Percentiles rank a stretch among this genome's conserved stretches.
These are phyloP conservation scores for Drosophila ezoana DNA, from an alignment of 2,888 invertebrate genomes.

Conservation along the genomic window DNA sequence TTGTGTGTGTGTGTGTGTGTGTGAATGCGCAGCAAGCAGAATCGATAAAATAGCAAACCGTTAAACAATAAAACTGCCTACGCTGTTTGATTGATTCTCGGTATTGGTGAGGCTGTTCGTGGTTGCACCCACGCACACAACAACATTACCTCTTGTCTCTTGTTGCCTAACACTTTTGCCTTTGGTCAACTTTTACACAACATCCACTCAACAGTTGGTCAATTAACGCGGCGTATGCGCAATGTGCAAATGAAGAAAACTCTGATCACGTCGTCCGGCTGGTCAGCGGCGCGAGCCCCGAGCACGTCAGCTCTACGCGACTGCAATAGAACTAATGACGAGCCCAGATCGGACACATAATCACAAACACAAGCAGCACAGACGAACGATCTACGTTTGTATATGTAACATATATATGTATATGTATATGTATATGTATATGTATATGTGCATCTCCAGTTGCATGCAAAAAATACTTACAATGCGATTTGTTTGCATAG, in stretches of 20 bases:
- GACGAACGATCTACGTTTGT: slow-evolving; percentile 2
- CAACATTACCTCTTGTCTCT: slow-evolving; percentile 18
- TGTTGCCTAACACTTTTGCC: slow-evolving; percentile 60
- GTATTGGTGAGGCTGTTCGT: not conserved
- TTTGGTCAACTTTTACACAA: slow-evolving; percentile 43
- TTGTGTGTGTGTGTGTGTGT: slow-evolving; percentile 13
- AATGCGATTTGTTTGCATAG: slow-evolving; percentile 13
- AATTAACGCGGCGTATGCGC: slow-evolving; percentile 55
- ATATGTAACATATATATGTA: not conserved
- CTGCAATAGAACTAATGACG: slow-evolving; percentile 39
- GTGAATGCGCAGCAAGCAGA: slow-evolving; percentile 16
- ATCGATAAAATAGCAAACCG: slow-evolving; percentile 37
- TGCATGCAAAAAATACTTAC: slow-evolving; percentile 14
- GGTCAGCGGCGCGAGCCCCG: slow-evolving; percentile 18
- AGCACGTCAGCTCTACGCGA: slow-evolving; percentile 62
- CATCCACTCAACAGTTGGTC: slow-evolving; percentile 58
- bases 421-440: too few relatives aligned
- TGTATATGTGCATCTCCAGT: slow-evolving; percentile 7
- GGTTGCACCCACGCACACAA: slow-evolving; percentile 11
- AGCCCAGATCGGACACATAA: slow-evolving; percentile 8
- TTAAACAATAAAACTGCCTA: slow-evolving; percentile 36
- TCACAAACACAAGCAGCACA: not conserved
- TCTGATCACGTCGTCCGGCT: slow-evolving; percentile 4
- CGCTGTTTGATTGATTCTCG: slow-evolving; percentile 20
- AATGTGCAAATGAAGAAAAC: slow-evolving; percentile 21